Conservation (phyloP, 2,888 invertebrate species). For the Drosophila niveifrons region DNA sequence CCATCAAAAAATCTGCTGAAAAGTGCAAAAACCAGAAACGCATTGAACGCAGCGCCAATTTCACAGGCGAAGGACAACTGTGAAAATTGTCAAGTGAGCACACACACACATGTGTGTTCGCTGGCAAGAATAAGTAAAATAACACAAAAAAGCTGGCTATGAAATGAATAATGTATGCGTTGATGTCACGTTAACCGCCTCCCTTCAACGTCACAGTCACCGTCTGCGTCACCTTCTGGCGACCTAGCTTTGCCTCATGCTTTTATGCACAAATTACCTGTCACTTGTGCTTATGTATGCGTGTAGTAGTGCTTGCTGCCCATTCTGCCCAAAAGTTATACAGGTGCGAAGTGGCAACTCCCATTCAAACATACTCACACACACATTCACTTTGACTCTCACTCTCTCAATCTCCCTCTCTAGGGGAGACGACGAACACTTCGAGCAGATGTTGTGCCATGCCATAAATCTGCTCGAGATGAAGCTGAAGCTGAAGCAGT, state of each 20-base stretch:
- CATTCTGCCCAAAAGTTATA: conserved; percentile 16
- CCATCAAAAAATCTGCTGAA: conserved; percentile 52
- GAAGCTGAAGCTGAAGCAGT: conserved; percentile 7
- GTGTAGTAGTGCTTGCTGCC: conserved; percentile 28
- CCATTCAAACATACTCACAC: conserved; percentile 9
- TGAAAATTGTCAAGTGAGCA: conserved; percentile 56
- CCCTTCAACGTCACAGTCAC: not conserved
- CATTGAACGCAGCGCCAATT: conserved; percentile 33
- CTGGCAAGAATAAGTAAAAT: conserved; percentile 7
- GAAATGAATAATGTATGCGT: conserved; percentile 70
- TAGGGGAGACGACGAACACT: conserved; percentile 26
- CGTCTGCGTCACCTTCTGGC: not conserved
- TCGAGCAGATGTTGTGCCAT: conserved; percentile 39
- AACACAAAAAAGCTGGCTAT: conserved; percentile 49
- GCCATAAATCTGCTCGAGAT: conserved; percentile 59
- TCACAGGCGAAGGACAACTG: conserved; percentile 40
- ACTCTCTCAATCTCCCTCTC: not conserved
- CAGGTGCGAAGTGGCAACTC: conserved; percentile 40
- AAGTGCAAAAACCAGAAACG: conserved; percentile 39
- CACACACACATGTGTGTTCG: not conserved
- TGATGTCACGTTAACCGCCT: conserved; percentile 36
- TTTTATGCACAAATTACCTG: conserved; percentile 77
- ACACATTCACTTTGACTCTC: not conserved
- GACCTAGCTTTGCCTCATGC: conserved; percentile 35
- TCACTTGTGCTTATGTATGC: conserved; percentile 68